Conservation (phyloP, 2,113 vertebrate genomes). For the Alouatta palliata region DNA sequence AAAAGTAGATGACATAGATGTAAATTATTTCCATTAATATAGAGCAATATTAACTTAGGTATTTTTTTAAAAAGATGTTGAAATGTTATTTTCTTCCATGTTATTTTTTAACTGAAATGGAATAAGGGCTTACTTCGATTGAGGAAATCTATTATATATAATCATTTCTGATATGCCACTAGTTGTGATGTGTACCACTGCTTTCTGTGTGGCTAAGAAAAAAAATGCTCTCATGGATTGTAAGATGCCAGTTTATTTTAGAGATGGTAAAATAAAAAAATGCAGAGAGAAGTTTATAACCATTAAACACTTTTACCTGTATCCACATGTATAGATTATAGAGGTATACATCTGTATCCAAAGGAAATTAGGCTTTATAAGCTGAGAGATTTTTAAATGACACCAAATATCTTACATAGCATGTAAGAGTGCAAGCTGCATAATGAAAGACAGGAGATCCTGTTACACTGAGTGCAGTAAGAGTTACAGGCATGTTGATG, state of each 20-base stretch:
- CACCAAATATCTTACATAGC: background rate
- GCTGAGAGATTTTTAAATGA: background rate
- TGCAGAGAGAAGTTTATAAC: background rate
- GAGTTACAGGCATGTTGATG: background rate
- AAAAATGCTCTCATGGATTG: background rate
- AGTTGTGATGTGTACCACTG: background rate
- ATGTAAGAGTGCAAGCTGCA: background rate
- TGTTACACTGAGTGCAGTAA: fast-evolving
- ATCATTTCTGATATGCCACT: background rate
- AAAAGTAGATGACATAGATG: background rate
- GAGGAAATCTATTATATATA: background rate
- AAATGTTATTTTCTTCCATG: background rate
- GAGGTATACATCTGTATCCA: background rate
- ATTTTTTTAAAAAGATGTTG: background rate
- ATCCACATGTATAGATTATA: background rate
- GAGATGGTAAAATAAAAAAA: background rate
- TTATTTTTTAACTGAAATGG: background rate
- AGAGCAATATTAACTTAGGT: background rate
- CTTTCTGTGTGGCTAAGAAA: background rate
- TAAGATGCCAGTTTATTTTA: background rate
- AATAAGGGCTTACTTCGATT: background rate
- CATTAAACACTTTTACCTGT: background rate
- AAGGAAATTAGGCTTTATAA: background rate
- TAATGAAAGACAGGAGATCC: background rate
- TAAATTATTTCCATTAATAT: background rate